Conservation (phyloP, 2,888 invertebrate genomes). For the Brenthis hecate region DNA sequence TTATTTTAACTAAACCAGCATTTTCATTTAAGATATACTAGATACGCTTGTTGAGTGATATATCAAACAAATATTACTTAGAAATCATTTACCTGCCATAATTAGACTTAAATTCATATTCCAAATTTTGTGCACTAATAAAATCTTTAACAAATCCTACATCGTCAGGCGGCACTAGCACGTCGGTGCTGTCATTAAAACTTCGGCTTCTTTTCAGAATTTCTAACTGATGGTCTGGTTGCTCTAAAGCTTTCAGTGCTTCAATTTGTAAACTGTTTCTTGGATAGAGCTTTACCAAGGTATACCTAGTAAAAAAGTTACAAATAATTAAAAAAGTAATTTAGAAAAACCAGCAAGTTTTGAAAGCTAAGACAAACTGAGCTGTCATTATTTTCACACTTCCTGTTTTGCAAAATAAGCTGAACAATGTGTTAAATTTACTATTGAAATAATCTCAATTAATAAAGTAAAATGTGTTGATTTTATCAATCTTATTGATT, state of each 20-base stretch:
- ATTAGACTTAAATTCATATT: constrained; percentile 51
- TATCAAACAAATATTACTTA: background rate
- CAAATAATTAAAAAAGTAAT: too few relatives aligned
- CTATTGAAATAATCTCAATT: too few relatives aligned
- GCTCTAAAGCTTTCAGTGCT: constrained; percentile 48
- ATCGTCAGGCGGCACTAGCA: constrained; percentile 58
- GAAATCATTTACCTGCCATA: constrained; percentile 64
- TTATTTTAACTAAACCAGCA: too few relatives aligned
- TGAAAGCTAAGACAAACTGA: too few relatives aligned
- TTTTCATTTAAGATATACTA: too few relatives aligned
- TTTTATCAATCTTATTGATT: too few relatives aligned
- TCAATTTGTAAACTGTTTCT: constrained; percentile 50
- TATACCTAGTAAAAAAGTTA: constrained; percentile 54
- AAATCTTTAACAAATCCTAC: constrained; percentile 51
- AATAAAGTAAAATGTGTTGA: too few relatives aligned
- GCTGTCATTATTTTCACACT: too few relatives aligned
- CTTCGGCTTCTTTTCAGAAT: constrained; percentile 61
- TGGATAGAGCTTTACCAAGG: constrained; percentile 58
- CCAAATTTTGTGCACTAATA: constrained; percentile 47
- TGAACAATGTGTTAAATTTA: too few relatives aligned
- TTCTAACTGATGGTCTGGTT: constrained; percentile 53
- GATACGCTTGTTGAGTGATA: too few relatives aligned
- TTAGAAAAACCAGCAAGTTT: too few relatives aligned
- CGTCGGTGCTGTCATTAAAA: constrained; percentile 64
- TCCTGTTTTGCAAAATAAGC: too few relatives aligned